phyloP scores from a whole-genome alignment of 2,797 vertebrate genomes.

The Graptemys geographica region DNA sequence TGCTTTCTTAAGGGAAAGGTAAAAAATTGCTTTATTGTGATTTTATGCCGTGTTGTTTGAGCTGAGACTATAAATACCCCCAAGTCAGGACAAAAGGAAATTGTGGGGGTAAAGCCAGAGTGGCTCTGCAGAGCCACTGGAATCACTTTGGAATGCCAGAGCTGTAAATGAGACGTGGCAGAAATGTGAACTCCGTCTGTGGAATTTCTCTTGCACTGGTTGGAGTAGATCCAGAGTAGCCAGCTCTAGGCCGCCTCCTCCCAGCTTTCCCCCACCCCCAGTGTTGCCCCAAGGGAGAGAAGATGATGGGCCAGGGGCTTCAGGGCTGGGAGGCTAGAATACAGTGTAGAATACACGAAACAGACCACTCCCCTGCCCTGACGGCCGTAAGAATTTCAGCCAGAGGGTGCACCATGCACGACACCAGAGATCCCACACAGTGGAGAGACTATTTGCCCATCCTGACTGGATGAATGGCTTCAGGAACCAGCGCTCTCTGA shows the following conservation, averaged over 20 bases:
- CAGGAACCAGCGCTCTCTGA: no score
- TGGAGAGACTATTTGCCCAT: no score
- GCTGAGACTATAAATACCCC: not conserved
- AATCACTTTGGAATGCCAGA: no score
- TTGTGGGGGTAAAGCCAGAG: not conserved
- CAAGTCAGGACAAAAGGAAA: not conserved
- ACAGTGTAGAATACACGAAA: not conserved
- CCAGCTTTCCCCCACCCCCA: not conserved
- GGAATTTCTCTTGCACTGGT: no score
- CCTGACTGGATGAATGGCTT: no score
- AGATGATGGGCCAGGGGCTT: not conserved
- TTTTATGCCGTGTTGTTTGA: not conserved
- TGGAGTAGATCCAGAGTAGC: not conserved
- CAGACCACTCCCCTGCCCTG: no score
- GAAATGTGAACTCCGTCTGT: not conserved
- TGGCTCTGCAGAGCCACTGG: not conserved
- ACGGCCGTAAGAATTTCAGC: no score
- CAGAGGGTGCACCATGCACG: no score
- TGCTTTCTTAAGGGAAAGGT: no score
- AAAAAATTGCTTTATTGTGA: not conserved
- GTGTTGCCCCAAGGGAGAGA: not conserved
- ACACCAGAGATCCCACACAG: no score
- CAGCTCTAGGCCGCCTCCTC: not conserved
- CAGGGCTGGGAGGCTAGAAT: not conserved
- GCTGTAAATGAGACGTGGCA: not conserved